phyloP scores from a whole-genome alignment of 2,113 vertebrate genomes.

The Mormyrus lacerda region DNA sequence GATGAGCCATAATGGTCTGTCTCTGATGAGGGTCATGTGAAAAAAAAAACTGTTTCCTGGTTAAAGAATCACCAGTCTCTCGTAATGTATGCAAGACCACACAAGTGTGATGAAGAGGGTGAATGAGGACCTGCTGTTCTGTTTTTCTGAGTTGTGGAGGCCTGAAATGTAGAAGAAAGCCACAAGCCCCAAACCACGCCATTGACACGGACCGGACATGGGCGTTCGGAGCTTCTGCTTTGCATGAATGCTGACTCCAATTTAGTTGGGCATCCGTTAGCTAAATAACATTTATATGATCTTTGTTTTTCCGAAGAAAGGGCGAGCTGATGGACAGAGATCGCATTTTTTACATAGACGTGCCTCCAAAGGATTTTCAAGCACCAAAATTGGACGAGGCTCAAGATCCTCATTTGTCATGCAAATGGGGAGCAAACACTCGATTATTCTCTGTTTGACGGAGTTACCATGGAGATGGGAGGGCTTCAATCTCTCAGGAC shows the following conservation, averaged over 20 bases:
- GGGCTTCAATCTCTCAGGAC: conserved; percentile 15
- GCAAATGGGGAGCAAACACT: conserved; percentile 17
- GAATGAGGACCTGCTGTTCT: background rate
- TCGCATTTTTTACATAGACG: background rate
- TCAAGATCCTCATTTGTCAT: conserved; percentile 8
- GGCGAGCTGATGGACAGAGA: background rate
- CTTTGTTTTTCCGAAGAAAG: background rate
- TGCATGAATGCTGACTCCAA: background rate
- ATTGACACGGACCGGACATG: background rate
- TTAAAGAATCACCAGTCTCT: background rate
- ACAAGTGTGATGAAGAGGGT: background rate
- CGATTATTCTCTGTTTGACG: conserved; percentile 14
- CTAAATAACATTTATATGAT: conserved; percentile 2
- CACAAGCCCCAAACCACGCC: background rate
- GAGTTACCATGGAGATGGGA: conserved; percentile 3
- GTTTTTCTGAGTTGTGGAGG: background rate
- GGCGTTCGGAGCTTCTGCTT: background rate
- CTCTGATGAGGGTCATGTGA: background rate
- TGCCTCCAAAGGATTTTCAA: background rate
- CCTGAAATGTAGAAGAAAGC: background rate
- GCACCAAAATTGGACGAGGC: background rate
- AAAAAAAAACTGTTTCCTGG: background rate
- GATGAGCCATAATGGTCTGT: background rate
- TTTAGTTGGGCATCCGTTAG: background rate
- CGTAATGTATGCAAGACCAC: background rate